Conservation (phyloP, 2,113 vertebrate genomes). For the Halichoeres trimaculatus region DNA sequence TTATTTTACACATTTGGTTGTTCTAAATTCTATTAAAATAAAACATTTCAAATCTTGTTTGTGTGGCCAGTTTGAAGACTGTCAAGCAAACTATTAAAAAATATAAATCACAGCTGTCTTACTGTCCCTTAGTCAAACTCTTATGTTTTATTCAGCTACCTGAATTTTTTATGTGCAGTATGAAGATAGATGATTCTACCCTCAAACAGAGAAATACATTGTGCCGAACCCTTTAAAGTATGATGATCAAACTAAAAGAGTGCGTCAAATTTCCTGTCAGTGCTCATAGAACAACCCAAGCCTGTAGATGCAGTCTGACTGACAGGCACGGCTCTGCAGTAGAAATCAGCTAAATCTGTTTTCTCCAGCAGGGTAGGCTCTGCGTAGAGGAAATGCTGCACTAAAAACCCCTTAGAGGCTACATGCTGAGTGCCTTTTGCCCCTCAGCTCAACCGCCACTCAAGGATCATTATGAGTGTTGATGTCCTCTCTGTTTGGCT, state of each 20-base stretch:
- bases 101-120: slow-evolving; percentile 42
- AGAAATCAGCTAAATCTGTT: slow-evolving; percentile 29
- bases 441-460: background rate
- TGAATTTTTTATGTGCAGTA: too few species aligned
- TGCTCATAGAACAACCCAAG: background rate
- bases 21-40: slow-evolving; percentile 82
- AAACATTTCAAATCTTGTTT: slow-evolving; percentile 80
- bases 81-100: slow-evolving; percentile 73
- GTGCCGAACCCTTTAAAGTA: too few species aligned
- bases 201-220: background rate
- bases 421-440: slow-evolving; percentile 10
- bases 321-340: background rate
- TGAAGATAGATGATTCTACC: background rate
- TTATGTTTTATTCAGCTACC: background rate
- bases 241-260: background rate
- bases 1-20: slow-evolving; percentile 83
- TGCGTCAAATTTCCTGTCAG: background rate
- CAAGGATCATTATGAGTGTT: slow-evolving; percentile 26
- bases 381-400: slow-evolving; percentile 19
- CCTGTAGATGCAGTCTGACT: background rate
- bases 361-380: slow-evolving; percentile 17
- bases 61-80: slow-evolving; percentile 73
- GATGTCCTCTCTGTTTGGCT: slow-evolving; percentile 14
- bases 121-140: slow-evolving; percentile 32
- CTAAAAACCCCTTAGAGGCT: slow-evolving; percentile 25